Evolutionary conservation across 2,888 invertebrate genomes (phyloP).

Genomic region (Antheraea yamamai): DNA sequence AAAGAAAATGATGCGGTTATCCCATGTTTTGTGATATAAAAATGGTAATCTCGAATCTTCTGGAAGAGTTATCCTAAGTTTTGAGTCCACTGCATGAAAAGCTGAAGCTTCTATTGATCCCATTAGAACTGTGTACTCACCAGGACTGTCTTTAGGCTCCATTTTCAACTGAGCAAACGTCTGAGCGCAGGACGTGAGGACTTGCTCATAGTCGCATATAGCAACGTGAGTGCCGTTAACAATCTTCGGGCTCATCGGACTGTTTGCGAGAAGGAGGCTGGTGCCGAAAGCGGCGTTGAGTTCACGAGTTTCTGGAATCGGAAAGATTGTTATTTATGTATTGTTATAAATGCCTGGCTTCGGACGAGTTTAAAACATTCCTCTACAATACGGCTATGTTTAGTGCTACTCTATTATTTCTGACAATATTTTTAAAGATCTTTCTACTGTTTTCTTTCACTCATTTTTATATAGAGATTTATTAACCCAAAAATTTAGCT

Average conservation of each 20-base stretch:
- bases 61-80: neutral
- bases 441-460: no score
- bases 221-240: slow-evolving; percentile 97
- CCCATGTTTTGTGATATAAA: neutral
- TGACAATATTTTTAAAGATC: no score
- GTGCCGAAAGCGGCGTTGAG: slow-evolving; percentile 95
- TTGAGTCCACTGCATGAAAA: neutral
- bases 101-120: neutral
- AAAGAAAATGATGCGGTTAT: no score
- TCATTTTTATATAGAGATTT: no score
- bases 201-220: slow-evolving; percentile 91
- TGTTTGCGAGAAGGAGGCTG: slow-evolving; percentile 95
- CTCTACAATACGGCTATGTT: no score
- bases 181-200: slow-evolving; percentile 87
- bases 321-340: neutral
- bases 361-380: no score
- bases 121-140: slow-evolving; percentile 61
- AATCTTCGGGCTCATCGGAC: slow-evolving; percentile 98
- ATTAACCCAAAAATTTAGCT: no score
- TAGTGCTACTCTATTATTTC: no score
- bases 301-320: slow-evolving; percentile 90
- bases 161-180: slow-evolving; percentile 86
- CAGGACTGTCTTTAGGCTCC: slow-evolving; percentile 89
- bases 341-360: no score
- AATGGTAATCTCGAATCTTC: neutral